phyloP scores from a whole-genome alignment of 37 sponge, comb jelly and placozoan genomes.

The Crambe crambe region DNA sequence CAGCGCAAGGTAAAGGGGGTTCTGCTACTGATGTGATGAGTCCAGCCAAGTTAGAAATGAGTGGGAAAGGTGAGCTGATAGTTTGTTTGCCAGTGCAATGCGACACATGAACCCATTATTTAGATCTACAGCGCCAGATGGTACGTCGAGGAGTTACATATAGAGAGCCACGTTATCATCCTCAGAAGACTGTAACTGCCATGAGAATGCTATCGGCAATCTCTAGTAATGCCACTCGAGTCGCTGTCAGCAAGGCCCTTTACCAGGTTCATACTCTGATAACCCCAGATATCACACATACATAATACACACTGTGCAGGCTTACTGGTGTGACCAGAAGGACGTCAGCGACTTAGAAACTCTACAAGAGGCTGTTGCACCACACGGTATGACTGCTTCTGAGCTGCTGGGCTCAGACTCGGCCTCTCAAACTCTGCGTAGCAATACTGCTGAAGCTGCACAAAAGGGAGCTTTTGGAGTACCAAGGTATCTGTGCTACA shows the following conservation, averaged over 20 bases:
- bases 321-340: constrained; percentile 76
- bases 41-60: constrained; percentile 56
- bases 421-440: constrained; percentile 51
- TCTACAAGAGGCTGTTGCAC: constrained; percentile 54
- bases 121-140: constrained; percentile 63
- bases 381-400: constrained; percentile 32
- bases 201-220: constrained; percentile 82
- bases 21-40: constrained; percentile 87
- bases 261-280: constrained; percentile 62
- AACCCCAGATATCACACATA: neutral
- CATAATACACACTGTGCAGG: constrained; percentile 33
- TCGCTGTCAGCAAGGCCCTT: constrained; percentile 55
- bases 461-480: constrained; percentile 91
- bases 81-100: neutral
- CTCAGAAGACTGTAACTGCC: constrained; percentile 78
- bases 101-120: no score
- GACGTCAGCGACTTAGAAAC: constrained; percentile 34
- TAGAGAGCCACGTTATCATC: constrained; percentile 25
- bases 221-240: constrained; percentile 35
- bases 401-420: constrained; percentile 10
- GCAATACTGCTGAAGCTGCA: constrained; percentile 82
- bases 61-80: constrained; percentile 36
- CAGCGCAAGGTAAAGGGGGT: constrained; percentile 84
- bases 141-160: constrained; percentile 37
- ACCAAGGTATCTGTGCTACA: constrained; percentile 55